Base-by-base conservation (phyloP, 2,113 vertebrate genomes). In the Ciconia stormi region DNA sequence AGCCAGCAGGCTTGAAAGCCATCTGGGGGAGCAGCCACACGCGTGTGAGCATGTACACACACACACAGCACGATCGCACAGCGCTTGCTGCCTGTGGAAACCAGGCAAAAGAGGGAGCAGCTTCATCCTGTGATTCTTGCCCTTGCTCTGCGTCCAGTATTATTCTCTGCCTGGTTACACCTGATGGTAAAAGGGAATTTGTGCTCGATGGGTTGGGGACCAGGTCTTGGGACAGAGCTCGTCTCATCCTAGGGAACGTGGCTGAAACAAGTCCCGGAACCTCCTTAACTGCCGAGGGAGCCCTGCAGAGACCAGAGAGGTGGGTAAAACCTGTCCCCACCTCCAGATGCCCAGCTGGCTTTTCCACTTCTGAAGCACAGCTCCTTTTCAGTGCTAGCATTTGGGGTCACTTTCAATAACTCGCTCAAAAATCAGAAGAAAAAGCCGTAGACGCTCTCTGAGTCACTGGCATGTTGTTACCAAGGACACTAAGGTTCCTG, bases 391-490 rank as follows among this genome's bases (percentile, higher is more conserved):
- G 62, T 4, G 62, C 52, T 82, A 21, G 66, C 87, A 83, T 90
- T 86, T 42, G 90, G 93, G 94, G 93, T 94, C 90, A 96, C 87
- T 95, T 90, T 78, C 89, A 93, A 53, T 44, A 86, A 44, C 44
- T 80, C 2, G 0, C 91, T 93, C 59, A 65, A 90, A 88, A 92
- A 77, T 16, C 74, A 94, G 74, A 70, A 79, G 82, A 71, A 86
- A 83, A 74, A 95, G 81, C 73, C 23, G 5, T 63, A 88, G 96
- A 71, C 0, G 1, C 50, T 88, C 82, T 95, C 94, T 96, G 95
- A 97, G 87, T 97, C 96, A 97, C 66, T 94, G 93, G 65, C 83
- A 79, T 95, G 91, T 96, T 97, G 97, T 97, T 97, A 97, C 95
- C 96, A 97, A 95, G 96, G 97, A 97, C 93, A 92, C 90, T 96